Evolutionary conservation across 2,888 invertebrate genomes (phyloP), one percentile per base, ranked within the genome.

Genomic region (Aquatica leii): DNA sequence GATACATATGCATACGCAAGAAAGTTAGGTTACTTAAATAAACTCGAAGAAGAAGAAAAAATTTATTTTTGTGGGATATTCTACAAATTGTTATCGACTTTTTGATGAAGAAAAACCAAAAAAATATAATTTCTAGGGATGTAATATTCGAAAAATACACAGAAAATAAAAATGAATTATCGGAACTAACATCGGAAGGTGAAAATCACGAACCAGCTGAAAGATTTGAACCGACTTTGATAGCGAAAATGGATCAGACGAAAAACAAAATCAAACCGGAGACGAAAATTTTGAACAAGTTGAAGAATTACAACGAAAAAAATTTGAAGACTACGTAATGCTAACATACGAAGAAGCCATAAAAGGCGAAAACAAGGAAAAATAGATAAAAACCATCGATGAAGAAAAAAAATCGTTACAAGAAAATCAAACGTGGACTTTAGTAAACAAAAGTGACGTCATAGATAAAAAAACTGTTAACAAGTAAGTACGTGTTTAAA

Each of bases 361-460:
- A 31, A 31, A 31, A 31, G 31, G 9, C 31, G 31, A 31, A 31
- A 9, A 31, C 9, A 31, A 31, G 9, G 31, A 31, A 31, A 31
- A 31, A 9, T 31, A 9, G 31, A 31, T 31, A 8, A 21, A 58
- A 37, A 21, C 50, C 9, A 50, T 50, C 12, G 41, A 58, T n/a
- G n/a, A n/a, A n/a, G n/a, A n/a, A n/a, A n/a, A n/a, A n/a, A n/a
- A n/a, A n/a, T n/a, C n/a, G n/a, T n/a, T n/a, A n/a, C n/a, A n/a
- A n/a, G n/a, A n/a, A n/a, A n/a, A n/a, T n/a, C n/a, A n/a, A n/a
- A n/a, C n/a, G n/a, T 34, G 50, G 34, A 50, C 31, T 31, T 31
- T 31, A 9, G 31, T 31, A 65, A 71, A 66, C 64, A n/a, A n/a
- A 67, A 37, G 50, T 57, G 6, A 67, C 68, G 2, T 54, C 69